Evolutionary conservation across 2,888 invertebrate genomes (phyloP), one percentile per base, ranked within the genome.

Genomic region (Daptonema setosum): DNA sequence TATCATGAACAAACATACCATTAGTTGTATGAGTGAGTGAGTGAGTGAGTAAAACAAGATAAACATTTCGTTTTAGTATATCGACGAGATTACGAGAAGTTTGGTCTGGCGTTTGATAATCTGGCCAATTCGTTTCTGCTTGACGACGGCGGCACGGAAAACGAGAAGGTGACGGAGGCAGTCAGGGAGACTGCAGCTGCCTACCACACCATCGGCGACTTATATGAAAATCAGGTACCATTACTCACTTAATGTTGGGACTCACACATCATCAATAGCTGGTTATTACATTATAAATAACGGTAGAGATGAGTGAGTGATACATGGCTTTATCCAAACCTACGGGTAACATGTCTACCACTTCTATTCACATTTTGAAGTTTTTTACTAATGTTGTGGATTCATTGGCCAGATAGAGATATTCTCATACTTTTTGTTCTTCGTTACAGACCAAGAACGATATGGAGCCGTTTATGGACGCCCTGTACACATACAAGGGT

Each of bases 401-500:
- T n/a, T n/a, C n/a, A n/a, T n/a, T n/a, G n/a, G n/a, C n/a, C n/a
- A n/a, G n/a, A n/a, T n/a, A n/a, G n/a, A n/a, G n/a, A n/a, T n/a
- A n/a, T n/a, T n/a, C n/a, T n/a, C n/a, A n/a, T n/a, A n/a, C n/a
- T n/a, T n/a, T n/a, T n/a, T n/a, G n/a, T n/a, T n/a, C n/a, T n/a
- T n/a, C n/a, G n/a, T n/a, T n/a, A n/a, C 62, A 71, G 71, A 83
- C 86, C 0, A 85, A 83, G 70, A 59, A 79, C 57, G 88, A 88
- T 72, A 87, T 85, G 82, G 85, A 87, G 65, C 86, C 87, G 1
- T 77, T 93, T 29, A 80, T 83, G 51, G 91, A 95, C 72, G 83
- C 84, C 64, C 78, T 95, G 62, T 87, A 87, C 69, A 82, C 93
- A 64, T 93, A 93, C 75, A 85, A 87, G 72, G 93, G 95, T 55